Evolutionary conservation across 2,113 vertebrate species (phyloP).

Genomic region (Lophura nycthemera): DNA sequence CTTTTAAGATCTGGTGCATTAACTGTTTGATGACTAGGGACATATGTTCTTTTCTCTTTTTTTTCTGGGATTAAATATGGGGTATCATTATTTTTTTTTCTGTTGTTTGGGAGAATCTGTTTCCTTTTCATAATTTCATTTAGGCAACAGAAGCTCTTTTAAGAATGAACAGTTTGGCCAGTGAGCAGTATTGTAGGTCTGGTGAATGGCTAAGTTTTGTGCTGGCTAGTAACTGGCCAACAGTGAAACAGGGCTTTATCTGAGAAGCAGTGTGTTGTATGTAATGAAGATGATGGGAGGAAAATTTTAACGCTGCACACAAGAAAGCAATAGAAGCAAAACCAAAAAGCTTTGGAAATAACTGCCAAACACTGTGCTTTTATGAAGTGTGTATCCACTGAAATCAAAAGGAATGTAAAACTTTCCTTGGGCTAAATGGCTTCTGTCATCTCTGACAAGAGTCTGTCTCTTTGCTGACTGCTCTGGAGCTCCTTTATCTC

Average conservation of each 20-base stretch:
- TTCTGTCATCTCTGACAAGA: neutral
- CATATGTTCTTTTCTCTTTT: neutral
- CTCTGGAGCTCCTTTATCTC: neutral
- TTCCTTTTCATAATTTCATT: neutral
- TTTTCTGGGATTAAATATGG: neutral
- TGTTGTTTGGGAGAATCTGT: neutral
- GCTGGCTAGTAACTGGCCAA: neutral
- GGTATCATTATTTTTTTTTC: neutral
- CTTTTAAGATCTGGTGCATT: neutral
- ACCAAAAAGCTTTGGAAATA: neutral
- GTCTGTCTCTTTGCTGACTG: neutral
- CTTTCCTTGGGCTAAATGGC: neutral
- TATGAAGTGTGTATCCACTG: neutral
- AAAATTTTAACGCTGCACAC: neutral
- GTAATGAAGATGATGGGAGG: neutral
- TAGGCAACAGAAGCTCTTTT: neutral
- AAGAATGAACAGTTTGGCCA: neutral
- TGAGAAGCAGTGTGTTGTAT: neutral
- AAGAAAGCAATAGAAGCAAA: neutral
- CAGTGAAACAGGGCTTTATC: neutral
- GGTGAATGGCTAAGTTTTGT: neutral
- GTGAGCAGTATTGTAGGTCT: neutral
- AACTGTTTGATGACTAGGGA: neutral
- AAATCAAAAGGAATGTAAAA: constrained; percentile 14
- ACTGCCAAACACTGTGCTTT: neutral